Percentiles rank a stretch among this genome's conserved stretches.
phyloP scores from a whole-genome alignment of 2,797 vertebrate genomes.

The Benthosema pterotum region DNA sequence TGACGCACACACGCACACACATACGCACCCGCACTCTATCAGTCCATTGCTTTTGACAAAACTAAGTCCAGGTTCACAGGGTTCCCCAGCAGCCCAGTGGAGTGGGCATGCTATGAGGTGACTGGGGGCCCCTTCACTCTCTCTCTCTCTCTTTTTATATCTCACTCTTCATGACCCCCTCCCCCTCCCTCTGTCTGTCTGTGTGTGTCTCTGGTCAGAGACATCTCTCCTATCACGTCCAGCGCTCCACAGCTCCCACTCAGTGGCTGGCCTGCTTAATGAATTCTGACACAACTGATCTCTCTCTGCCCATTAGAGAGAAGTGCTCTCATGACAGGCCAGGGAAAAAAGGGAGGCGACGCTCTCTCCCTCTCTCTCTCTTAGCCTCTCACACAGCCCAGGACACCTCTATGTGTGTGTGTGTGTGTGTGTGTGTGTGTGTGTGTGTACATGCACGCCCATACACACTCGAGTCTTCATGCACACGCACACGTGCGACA shows the following conservation, averaged over 20 bases:
- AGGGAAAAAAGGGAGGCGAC: conserved; percentile 39
- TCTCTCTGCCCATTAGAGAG: conserved; percentile 53
- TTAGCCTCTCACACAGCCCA: conserved; percentile 10
- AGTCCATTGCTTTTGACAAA: too few relatives aligned
- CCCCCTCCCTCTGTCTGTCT: too few relatives aligned
- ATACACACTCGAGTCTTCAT: not conserved
- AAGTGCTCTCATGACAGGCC: conserved; percentile 47
- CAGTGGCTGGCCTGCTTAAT: conserved; percentile 24
- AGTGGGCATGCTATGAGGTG: conserved; percentile 24
- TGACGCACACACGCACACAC: not conserved
- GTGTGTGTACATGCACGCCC: not conserved
- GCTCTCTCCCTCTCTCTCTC: conserved; percentile 18
- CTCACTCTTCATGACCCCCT: too few relatives aligned
- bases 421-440: not conserved
- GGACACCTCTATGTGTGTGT: conserved; percentile 28
- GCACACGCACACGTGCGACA: not conserved
- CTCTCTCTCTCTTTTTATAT: conserved; percentile 23
- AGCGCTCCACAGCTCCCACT: conserved; percentile 34
- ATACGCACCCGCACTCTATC: too few relatives aligned
- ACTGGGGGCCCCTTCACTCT: conserved; percentile 8
- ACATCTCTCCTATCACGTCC: conserved; percentile 41
- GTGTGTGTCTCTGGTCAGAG: not conserved
- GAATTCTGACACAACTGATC: conserved; percentile 53
- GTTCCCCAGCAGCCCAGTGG: not conserved
- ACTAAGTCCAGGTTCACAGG: too few relatives aligned